These are phyloP conservation scores for Scytalopus superciliaris DNA, from an alignment of 2,113 vertebrate genomes.

Conservation along the genomic window DNA sequence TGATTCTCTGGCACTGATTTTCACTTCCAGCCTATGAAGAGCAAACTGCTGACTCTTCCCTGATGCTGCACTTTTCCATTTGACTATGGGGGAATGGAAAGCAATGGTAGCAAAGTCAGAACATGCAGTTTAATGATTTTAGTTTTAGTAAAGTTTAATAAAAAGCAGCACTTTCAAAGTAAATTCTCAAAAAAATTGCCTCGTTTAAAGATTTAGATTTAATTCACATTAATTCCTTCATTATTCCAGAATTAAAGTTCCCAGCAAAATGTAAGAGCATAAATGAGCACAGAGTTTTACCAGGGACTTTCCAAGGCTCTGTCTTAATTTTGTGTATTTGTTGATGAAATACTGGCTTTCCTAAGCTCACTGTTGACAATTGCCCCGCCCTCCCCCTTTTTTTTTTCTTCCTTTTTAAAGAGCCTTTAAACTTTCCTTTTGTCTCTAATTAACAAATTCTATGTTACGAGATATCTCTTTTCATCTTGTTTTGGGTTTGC, in stretches of 20 bases:
- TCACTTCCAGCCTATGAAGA: neutral
- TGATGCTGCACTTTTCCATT: neutral
- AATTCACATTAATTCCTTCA: neutral
- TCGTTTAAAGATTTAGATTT: neutral
- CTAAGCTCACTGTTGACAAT: neutral
- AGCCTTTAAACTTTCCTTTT: neutral
- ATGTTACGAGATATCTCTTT: neutral
- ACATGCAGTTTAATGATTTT: neutral
- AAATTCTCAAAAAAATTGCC: neutral
- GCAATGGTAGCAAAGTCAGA: neutral
- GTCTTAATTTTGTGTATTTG: neutral
- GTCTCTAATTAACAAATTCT: neutral
- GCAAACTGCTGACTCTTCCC: neutral
- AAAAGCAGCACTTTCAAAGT: neutral
- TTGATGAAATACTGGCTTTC: conserved; percentile 5
- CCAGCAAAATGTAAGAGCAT: neutral
- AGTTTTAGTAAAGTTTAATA: neutral
- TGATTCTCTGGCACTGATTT: neutral
- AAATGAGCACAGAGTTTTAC: conserved; percentile 4
- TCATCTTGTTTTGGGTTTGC: neutral
- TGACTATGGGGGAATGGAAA: neutral
- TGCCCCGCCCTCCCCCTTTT: neutral
- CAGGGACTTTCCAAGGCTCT: conserved; percentile 35
- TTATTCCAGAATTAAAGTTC: neutral
- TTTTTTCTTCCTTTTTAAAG: neutral